A percentile compares a stretch with the other conserved stretches of the same genome.
Conservation (phyloP, 2,113 vertebrate species). For the Synodontis membranacea region DNA sequence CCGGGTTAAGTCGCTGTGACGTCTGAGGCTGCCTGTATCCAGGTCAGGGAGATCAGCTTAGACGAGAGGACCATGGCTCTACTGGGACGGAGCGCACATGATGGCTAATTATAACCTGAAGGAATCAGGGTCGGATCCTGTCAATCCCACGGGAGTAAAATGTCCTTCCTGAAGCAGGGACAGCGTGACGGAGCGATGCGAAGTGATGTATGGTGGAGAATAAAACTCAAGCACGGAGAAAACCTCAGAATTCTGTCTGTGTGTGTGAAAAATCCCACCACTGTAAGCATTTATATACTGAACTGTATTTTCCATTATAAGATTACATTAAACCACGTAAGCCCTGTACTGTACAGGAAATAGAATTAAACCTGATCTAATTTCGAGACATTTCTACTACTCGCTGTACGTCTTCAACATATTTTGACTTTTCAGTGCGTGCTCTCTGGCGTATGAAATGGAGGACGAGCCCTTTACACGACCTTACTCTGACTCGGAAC, state of each 20-base stretch:
- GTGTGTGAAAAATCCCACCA: not conserved
- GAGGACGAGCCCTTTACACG: not conserved
- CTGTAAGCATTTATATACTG: not conserved
- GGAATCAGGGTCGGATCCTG: slow-evolving; percentile 23
- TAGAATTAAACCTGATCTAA: not conserved
- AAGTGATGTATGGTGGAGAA: not conserved
- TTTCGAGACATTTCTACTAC: not conserved
- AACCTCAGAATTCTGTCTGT: not conserved
- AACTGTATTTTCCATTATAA: not conserved
- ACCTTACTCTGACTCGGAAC: not conserved
- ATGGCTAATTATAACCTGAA: slow-evolving; percentile 29
- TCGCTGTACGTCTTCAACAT: not conserved
- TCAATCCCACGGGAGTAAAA: not conserved
- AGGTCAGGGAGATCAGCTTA: not conserved
- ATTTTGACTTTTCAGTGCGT: not conserved
- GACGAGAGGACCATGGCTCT: not conserved
- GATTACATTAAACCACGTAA: not conserved
- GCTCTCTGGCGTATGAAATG: not conserved
- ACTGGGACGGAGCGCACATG: not conserved
- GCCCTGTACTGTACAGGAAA: no score
- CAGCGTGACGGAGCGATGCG: not conserved
- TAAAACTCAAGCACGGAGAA: not conserved
- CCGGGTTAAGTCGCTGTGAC: not conserved
- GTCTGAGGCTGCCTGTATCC: not conserved
- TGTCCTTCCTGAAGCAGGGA: slow-evolving; percentile 5